Evolutionary conservation across 2,888 invertebrate genomes (phyloP), one percentile per base, ranked within the genome.

Genomic region (Pheosia gnoma): DNA sequence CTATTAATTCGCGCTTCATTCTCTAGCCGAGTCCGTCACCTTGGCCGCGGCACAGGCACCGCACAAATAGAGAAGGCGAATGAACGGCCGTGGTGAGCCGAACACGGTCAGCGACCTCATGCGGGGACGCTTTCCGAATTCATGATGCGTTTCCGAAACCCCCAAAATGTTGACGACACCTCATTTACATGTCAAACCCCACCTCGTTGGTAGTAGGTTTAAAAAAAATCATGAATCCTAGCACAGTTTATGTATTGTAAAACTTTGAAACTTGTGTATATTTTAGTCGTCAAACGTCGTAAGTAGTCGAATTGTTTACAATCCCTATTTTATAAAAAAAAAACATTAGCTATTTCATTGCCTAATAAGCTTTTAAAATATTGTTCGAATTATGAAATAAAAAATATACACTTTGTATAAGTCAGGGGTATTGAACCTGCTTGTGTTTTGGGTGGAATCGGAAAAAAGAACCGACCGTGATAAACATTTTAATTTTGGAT

Each of bases 101-200:
- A 92, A 91, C 83, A 60, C 89, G 92, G 92, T 89, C 91, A 81
- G 65, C 82, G 91, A 92, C 87, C 92, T 82, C 80, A 56, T 63
- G 63, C 75, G 75, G 25, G 25, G 71, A 85, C 86, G 86, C 85
- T 77, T 78, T 75, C 75, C 77, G 86, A 86, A 82, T 87, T 74
- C 80, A 66, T 80, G 86, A 89, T 87, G 86, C 87, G 87, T 79
- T 82, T 82, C 83, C 85, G 79, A 82, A 57, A 45, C 45, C 13
- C 5, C 10, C 25, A 25, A 25, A 45, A 57, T 13, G 39, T 55
- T 56, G 56, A 6, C 11, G 36, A 39, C 47, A 36, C 59, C 45
- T 62, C 54, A 72, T 70, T 70, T 62, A 58, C 59, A 61, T 65
- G 54, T 58, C 37, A 55, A 58, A 43, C 36, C 59, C 49, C 47